Evolutionary conservation across 2,888 invertebrate genomes (phyloP), one percentile per base, ranked within the genome.

Genomic region (Drosophila falleni): DNA sequence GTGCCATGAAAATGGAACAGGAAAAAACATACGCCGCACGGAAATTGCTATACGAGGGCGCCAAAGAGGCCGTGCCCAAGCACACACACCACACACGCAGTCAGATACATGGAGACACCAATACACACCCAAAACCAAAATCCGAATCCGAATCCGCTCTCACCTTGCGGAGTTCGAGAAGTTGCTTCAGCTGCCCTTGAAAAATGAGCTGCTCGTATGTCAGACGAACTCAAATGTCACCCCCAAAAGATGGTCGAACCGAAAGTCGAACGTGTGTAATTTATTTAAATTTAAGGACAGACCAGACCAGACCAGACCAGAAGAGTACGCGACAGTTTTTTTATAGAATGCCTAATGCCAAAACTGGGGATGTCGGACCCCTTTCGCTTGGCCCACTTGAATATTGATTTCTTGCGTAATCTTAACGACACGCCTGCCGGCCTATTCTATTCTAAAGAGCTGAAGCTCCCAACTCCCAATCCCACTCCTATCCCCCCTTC

Each of bases 361-460:
- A 37, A 55, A 47, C 11, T 33, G 39, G 26, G 41, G 55, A 39
- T 61, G 51, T 42, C 10, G 59, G 50, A 87, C 74, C 87, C 83
- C 74, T 72, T 87, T 89, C 26, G 55, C 44, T 66, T 71, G 81
- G 51, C 68, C 89, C 85, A 83, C 85, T 87, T 81, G 73, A 87
- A 84, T 84, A 84, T 84, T 84, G 83, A 89, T 84, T 84, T 84
- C 89, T 84, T 84, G 81, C 89, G 87, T 84, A 84, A 84, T 89
- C 83, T 84, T 71, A 68, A 67, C n/a, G 78, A 62, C 78, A 78
- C 78, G 80, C 80, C 80, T 55, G 76, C 60, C 41, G 63, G 60
- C 56, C 35, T 47, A 53, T 33, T 13, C 35, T 23, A 16, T 29
- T 50, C 39, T 19, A 16, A 13, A 37, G 35, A 19, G 16, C 44